Base-by-base conservation (phyloP, 2,888 invertebrate species). In the Alloscopus bannaensis region DNA sequence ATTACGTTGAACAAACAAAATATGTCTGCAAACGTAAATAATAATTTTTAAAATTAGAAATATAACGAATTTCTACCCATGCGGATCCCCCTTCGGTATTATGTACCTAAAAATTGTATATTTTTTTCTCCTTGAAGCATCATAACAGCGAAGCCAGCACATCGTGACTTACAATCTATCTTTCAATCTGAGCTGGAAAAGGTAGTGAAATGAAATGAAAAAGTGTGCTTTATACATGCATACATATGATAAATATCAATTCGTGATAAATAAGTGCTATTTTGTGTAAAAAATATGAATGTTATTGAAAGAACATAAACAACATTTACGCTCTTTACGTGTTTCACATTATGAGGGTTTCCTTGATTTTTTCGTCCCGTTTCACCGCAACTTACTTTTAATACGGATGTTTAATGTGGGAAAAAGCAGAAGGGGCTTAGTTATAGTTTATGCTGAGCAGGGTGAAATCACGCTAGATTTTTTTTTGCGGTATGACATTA, bases 181-280 rank as follows among this genome's bases (percentile, higher is more conserved):
- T n/a, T n/a, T n/a, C n/a, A n/a, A 45, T 4, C 4, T 45, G 45
- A 45, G 52, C 31, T 42, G 45, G 59, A 57, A 24, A 24, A n/a
- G n/a, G n/a, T n/a, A n/a, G n/a, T n/a, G n/a, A n/a, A n/a, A n/a
- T n/a, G n/a, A n/a, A n/a, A n/a, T n/a, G n/a, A n/a, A n/a, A n/a
- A n/a, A n/a, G n/a, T n/a, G n/a, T n/a, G n/a, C n/a, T n/a, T n/a
- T n/a, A n/a, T n/a, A n/a, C n/a, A n/a, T 45, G 45, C 45, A 4
- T 13, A 36, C 36, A 36, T 36, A 36, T 36, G 20, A 36, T 59
- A 47, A 71, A 24, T 62, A 50, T 50, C 60, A 60, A 71, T 70
- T 18, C 70, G 45, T 45, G 70, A 70, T 60, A 26, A 47, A 71
- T 62, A 57, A 59, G 40, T n/a, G n/a, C n/a, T n/a, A 50, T 68